These are phyloP conservation scores for Epizoanthus ramosus DNA, from an alignment of 92 coral and sea anemone species.

Conservation along the genomic window DNA sequence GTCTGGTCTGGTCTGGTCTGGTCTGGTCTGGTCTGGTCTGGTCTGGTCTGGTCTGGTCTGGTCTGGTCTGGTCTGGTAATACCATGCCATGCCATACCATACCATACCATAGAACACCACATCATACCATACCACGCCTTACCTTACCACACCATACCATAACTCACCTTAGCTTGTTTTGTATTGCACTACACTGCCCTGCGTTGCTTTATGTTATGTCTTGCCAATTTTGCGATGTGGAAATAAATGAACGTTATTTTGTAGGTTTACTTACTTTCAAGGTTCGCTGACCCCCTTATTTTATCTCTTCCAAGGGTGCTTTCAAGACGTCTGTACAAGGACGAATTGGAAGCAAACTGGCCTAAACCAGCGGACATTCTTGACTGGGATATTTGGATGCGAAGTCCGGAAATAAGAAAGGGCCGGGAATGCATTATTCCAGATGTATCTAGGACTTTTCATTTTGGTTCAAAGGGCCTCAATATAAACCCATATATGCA, in stretches of 20 bases:
- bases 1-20: too few species aligned
- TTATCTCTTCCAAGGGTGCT: conserved; percentile 59
- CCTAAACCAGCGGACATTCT: conserved; percentile 64
- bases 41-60: too few species aligned
- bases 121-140: neutral
- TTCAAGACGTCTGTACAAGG: conserved; percentile 72
- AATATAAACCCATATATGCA: conserved; percentile 74
- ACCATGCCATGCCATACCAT: neutral
- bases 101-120: neutral
- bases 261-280: neutral
- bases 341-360: conserved; percentile 76
- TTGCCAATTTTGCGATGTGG: too few species aligned
- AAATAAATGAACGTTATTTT: too few species aligned
- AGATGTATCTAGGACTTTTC: conserved; percentile 82
- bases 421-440: conserved; percentile 86
- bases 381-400: conserved; percentile 91
- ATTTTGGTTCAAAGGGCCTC: conserved; percentile 87
- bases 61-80: too few species aligned
- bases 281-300: neutral
- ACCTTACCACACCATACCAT: neutral
- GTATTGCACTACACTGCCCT: too few species aligned
- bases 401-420: conserved; percentile 48
- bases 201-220: too few species aligned
- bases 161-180: neutral
- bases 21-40: too few species aligned